Conservation (phyloP, 1,140 invertebrate genomes). For the Anastatus disparis region DNA sequence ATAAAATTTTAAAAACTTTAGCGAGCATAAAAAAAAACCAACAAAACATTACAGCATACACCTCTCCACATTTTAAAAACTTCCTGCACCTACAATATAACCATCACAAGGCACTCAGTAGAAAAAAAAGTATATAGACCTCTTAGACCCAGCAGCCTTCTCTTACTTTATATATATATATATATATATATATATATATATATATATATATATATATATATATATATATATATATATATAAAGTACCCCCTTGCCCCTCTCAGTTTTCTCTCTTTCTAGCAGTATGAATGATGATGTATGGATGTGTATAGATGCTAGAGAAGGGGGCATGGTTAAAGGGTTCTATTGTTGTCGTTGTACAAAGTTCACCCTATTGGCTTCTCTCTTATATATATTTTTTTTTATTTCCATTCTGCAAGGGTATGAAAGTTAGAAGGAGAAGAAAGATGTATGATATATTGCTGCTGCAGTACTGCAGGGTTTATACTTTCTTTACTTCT, state of each 20-base stretch:
- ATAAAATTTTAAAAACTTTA: too few species aligned
- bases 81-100: too few species aligned
- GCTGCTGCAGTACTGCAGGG: slow-evolving; percentile 50
- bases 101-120: slow-evolving; percentile 1
- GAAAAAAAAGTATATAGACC: slow-evolving; percentile 27
- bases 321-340: slow-evolving; percentile 62
- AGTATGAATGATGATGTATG: slow-evolving; percentile 63
- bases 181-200: too few species aligned
- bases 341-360: slow-evolving; percentile 54
- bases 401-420: slow-evolving; percentile 42
- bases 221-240: too few species aligned
- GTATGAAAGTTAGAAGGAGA: slow-evolving; percentile 44
- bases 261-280: slow-evolving; percentile 1
- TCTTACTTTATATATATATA: too few species aligned
- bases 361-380: not conserved
- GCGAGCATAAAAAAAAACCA: too few species aligned
- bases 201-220: too few species aligned
- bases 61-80: too few species aligned
- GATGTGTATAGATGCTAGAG: slow-evolving; percentile 55
- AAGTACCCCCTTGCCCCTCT: slow-evolving; percentile 39
- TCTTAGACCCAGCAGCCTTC: too few species aligned
- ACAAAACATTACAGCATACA: too few species aligned
- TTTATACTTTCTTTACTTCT: too few species aligned
- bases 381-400: not conserved
- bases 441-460: slow-evolving; percentile 54